Percentiles rank a stretch among this genome's conserved stretches.
Evolutionary conservation across 2,113 vertebrate species (phyloP).

Genomic region (Dolichallabes microphthalmus): DNA sequence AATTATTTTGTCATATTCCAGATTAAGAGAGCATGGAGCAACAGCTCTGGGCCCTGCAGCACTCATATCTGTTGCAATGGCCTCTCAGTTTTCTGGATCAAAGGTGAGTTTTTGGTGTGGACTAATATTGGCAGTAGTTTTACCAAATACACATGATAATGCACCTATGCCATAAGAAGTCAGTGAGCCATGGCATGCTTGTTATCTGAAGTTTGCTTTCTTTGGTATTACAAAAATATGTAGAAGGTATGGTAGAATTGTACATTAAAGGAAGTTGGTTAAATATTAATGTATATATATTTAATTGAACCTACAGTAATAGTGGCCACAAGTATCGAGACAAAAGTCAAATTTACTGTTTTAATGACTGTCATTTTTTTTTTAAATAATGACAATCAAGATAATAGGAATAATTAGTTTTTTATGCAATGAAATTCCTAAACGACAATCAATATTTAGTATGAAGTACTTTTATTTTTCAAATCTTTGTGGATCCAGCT

Average conservation of each 20-base stretch:
- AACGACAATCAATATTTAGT: no score
- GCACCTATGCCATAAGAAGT: background rate
- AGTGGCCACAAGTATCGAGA: no score
- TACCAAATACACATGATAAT: background rate
- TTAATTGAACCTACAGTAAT: background rate
- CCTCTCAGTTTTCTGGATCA: conserved; percentile 72
- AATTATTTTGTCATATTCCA: conserved; percentile 38
- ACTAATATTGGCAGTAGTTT: background rate
- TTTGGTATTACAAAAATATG: background rate
- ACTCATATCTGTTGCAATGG: conserved; percentile 73
- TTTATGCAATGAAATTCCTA: no score
- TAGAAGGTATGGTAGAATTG: background rate
- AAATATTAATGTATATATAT: background rate
- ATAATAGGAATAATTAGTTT: no score
- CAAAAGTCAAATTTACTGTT: no score
- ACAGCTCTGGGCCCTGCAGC: conserved; percentile 73
- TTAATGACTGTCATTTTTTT: no score
- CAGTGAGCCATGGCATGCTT: background rate
- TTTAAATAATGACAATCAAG: no score
- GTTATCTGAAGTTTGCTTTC: background rate
- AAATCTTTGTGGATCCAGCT: no score
- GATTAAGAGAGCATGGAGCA: conserved; percentile 70
- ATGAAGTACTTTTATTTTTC: no score
- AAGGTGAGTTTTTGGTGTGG: conserved; percentile 60
- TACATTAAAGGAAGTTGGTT: background rate